Evolutionary conservation across 2,797 vertebrate species (phyloP), one percentile per base, ranked within the genome.

Genomic region (Parambassis ranga): DNA sequence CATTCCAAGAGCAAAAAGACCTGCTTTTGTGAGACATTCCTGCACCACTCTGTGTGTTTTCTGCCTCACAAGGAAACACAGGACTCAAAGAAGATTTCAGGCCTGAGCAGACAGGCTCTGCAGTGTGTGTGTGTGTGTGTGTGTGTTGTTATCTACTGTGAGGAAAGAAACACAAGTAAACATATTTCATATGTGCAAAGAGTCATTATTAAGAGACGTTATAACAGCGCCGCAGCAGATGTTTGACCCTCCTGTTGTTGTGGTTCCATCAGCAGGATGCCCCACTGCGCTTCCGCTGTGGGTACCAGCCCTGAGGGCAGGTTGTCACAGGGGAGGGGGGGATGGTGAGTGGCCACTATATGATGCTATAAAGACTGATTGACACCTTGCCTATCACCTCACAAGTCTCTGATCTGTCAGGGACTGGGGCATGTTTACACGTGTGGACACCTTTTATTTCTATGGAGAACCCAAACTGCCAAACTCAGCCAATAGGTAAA

Each of bases 201-300:
- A 16, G 16, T 37, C n/a, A n/a, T n/a, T n/a, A n/a, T n/a, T n/a
- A n/a, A n/a, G n/a, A n/a, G 52, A 60, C 1, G 10, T 26, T 32
- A 20, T 28, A 22, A 36, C 44, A 20, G 10, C 15, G 28, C 31
- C 64, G 51, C 62, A 63, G 37, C 43, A 35, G 52, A 75, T 77
- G 61, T 86, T 73, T 90, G 75, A 87, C 71, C 61, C 37, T 61
- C 32, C 15, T 89, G 78, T 87, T 92, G 83, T 92, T 77, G 49
- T 86, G 88, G 86, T 92, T 92, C 72, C 89, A 81, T 62, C 87
- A 90, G 90, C 91, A 91, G 91, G 90, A 88, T 26, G 76, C 90
- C 81, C 88, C 91, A 78, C 47, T 85, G 87, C 88, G 90, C 41
- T 92, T 92, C 83, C 89, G 91, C 80, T 92, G 90, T 85, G 90